These are phyloP conservation scores for Scaptomyza flava DNA, from an alignment of 2,888 invertebrate genomes.

Conservation along the genomic window DNA sequence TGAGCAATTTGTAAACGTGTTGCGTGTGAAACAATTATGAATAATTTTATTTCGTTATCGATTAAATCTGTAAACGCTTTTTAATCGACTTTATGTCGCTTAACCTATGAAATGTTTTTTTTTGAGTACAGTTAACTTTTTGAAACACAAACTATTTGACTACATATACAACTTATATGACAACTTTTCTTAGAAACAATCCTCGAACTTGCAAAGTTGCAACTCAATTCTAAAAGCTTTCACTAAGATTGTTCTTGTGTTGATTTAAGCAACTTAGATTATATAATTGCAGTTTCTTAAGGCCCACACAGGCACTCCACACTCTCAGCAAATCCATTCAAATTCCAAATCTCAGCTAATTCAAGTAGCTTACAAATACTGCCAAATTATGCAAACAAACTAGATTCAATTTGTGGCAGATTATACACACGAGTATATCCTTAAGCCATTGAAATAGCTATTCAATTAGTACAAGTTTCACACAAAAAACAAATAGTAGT, in stretches of 20 bases:
- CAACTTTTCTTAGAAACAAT: too few species aligned
- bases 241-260: neutral
- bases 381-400: constrained; percentile 54
- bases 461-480: constrained; percentile 66
- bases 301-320: neutral
- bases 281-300: neutral
- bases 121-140: too few species aligned
- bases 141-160: too few species aligned
- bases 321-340: constrained; percentile 17
- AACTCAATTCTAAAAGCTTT: too few species aligned
- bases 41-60: constrained; percentile 1
- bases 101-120: too few species aligned
- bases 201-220: too few species aligned
- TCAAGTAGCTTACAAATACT: constrained; percentile 35
- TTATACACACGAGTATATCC: neutral
- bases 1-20: neutral
- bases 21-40: neutral
- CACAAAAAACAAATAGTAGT: constrained; percentile 62
- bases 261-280: neutral
- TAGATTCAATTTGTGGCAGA: constrained; percentile 45
- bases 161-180: too few species aligned
- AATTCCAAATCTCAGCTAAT: constrained; percentile 24
- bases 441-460: constrained; percentile 43
- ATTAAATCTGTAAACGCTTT: neutral
- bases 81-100: neutral